Evolutionary conservation across 1,140 invertebrate species (phyloP).

Genomic region (Fopius arisanus): DNA sequence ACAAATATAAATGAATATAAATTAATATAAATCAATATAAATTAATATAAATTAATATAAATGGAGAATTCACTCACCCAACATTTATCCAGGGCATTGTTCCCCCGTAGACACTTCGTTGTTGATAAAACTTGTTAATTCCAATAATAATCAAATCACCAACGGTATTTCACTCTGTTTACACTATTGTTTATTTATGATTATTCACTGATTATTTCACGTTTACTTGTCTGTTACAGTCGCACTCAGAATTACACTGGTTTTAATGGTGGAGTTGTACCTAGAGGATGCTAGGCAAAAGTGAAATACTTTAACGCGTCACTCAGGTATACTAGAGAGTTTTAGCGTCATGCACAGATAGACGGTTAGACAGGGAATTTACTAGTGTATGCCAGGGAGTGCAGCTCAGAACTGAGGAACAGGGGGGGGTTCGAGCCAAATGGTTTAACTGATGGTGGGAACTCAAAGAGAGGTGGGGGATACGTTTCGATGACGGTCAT

Average conservation of each 20-base stretch:
- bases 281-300: neutral
- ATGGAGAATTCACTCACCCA: neutral
- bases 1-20: no score
- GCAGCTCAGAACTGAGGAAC: neutral
- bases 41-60: no score
- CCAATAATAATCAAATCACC: no score
- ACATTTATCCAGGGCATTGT: neutral
- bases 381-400: neutral
- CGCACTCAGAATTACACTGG: neutral
- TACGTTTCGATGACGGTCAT: neutral
- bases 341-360: neutral
- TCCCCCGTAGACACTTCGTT: constrained; percentile 1
- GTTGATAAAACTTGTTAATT: neutral
- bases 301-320: neutral
- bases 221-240: neutral
- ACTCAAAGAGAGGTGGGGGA: neutral
- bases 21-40: no score
- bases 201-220: neutral
- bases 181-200: neutral
- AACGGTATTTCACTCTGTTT: neutral
- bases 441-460: neutral
- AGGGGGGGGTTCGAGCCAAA: neutral
- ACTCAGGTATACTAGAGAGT: neutral
- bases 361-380: neutral
- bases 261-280: neutral